phyloP scores from a whole-genome alignment of 1,140 invertebrate species.

The Prorops nasuta region DNA sequence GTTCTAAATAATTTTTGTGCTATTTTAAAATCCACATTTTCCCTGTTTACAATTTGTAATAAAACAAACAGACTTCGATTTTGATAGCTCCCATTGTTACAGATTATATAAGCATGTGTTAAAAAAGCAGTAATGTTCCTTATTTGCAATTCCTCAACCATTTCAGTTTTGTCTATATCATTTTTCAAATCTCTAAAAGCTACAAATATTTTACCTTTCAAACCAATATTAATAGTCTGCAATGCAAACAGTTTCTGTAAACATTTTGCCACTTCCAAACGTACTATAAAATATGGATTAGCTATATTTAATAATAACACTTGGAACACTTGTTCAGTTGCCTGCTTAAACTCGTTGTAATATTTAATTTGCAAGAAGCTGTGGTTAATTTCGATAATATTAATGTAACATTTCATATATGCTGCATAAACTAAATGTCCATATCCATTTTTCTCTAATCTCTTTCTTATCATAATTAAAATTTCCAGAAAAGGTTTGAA shows the following conservation, averaged over 20 bases:
- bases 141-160: constrained; percentile 45
- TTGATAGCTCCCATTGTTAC: constrained; percentile 43
- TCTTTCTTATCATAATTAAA: constrained; percentile 12
- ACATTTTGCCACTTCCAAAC: constrained; percentile 43
- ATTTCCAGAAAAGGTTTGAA: constrained; percentile 8
- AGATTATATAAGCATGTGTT: constrained; percentile 42
- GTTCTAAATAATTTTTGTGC: constrained; percentile 37
- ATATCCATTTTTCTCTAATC: constrained; percentile 24
- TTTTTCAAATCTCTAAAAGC: constrained; percentile 36
- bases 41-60: constrained; percentile 41
- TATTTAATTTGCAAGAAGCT: constrained; percentile 7
- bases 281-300: constrained; percentile 43
- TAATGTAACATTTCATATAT: constrained; percentile 41
- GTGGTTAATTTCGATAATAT: constrained; percentile 30
- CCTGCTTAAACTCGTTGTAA: constrained; percentile 3
- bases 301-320: constrained; percentile 40
- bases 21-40: constrained; percentile 36
- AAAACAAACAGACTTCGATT: constrained; percentile 45
- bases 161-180: constrained; percentile 26
- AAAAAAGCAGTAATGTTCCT: constrained; percentile 44
- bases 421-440: constrained; percentile 35
- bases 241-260: constrained; percentile 40
- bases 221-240: constrained; percentile 22
- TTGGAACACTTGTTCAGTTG: constrained; percentile 24
- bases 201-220: constrained; percentile 35